Evolutionary conservation across 2,888 invertebrate species (phyloP).

Genomic region (Tinea semifulvella): DNA sequence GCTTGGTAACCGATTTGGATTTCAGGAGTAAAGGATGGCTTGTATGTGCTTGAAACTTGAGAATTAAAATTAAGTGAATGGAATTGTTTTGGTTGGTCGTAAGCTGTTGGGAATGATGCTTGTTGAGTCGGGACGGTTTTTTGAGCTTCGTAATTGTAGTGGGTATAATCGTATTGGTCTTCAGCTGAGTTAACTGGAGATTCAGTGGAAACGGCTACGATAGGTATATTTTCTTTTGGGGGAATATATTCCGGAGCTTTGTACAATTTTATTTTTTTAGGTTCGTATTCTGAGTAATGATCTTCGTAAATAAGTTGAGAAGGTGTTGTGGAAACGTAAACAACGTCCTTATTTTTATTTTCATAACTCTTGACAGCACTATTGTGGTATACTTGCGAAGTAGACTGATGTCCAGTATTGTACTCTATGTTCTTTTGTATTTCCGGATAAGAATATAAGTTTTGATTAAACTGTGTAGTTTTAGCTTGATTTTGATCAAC

Average conservation of each 20-base stretch:
- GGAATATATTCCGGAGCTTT: conserved; percentile 21
- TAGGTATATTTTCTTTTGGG: conserved; percentile 21
- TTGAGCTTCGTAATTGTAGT: conserved; percentile 26
- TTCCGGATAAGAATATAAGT: conserved; percentile 45
- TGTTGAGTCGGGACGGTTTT: conserved; percentile 23
- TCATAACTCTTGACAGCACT: conserved; percentile 26
- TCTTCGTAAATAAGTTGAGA: conserved; percentile 46
- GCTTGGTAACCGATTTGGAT: conserved; percentile 47
- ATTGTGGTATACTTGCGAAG: conserved; percentile 48
- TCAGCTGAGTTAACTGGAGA: conserved; percentile 31
- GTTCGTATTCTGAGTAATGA: conserved; percentile 44
- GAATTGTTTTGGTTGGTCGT: conserved; percentile 34
- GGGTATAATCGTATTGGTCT: conserved; percentile 33
- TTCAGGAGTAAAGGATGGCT: conserved; percentile 42
- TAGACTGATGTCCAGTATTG: conserved; percentile 36
- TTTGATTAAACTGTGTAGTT: conserved; percentile 33
- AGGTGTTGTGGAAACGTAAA: conserved; percentile 47
- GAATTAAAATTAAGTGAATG: conserved; percentile 42
- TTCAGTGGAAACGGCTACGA: conserved; percentile 21
- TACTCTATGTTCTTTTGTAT: conserved; percentile 42
- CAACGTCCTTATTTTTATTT: conserved; percentile 31
- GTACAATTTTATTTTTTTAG: conserved; percentile 32
- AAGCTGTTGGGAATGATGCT: conserved; percentile 35
- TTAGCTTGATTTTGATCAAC: conserved; percentile 30
- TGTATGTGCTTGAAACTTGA: conserved; percentile 33